Evolutionary conservation across 2,113 vertebrate genomes (phyloP).

Genomic region (Percina caprodes): DNA sequence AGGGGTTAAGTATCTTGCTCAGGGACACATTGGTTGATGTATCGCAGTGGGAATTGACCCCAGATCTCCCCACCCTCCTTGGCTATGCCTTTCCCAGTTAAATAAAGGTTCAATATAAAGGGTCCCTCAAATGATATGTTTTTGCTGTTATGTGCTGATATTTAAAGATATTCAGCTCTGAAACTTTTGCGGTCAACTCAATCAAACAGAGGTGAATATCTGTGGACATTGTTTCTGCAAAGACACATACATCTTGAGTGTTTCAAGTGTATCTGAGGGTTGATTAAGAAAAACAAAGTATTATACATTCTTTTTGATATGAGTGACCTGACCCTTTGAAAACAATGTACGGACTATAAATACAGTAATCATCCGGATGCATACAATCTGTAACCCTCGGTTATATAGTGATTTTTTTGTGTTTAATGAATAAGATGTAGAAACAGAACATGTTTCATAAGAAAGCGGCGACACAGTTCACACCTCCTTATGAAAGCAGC

Average conservation of each 20-base stretch:
- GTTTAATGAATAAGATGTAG: conserved; percentile 1
- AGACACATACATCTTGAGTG: not conserved
- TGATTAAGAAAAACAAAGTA: not conserved
- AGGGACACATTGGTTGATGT: too few relatives aligned
- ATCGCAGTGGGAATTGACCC: too few relatives aligned
- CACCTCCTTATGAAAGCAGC: conserved; percentile 15
- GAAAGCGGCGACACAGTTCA: conserved; percentile 5
- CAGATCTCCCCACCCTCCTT: too few relatives aligned
- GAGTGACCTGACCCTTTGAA: not conserved
- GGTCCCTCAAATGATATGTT: not conserved
- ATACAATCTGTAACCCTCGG: not conserved
- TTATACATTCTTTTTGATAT: conserved; percentile 2
- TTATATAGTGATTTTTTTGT: not conserved
- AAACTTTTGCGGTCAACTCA: not conserved
- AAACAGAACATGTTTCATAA: conserved; percentile 26
- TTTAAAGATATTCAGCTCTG: not conserved
- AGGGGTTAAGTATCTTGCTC: too few relatives aligned
- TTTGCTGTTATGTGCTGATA: not conserved
- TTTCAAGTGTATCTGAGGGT: not conserved
- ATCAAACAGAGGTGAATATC: not conserved
- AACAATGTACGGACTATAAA: not conserved
- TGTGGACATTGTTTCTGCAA: not conserved
- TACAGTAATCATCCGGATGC: conserved; percentile 26
- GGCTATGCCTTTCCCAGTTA: too few relatives aligned
- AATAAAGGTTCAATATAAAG: too few relatives aligned